Conservation (phyloP, 2,797 vertebrate species). For the Lateolabrax maculatus region DNA sequence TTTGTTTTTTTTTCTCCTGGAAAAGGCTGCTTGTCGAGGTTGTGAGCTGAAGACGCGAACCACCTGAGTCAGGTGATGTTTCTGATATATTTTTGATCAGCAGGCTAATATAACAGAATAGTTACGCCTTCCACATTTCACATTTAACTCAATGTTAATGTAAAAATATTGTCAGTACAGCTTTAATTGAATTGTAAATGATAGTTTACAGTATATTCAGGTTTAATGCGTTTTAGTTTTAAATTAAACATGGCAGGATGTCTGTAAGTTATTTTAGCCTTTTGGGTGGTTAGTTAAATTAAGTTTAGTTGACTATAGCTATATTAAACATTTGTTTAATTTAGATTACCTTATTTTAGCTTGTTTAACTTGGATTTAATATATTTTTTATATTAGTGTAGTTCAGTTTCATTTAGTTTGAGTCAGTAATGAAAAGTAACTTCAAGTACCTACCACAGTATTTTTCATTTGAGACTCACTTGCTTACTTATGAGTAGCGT, state of each 20-base stretch:
- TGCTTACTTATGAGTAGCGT: no score
- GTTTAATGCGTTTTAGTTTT: neutral
- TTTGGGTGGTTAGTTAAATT: neutral
- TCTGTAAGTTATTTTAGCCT: neutral
- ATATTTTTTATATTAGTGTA: neutral
- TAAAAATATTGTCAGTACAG: no score
- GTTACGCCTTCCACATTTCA: no score
- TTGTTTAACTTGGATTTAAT: neutral
- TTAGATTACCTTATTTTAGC: neutral
- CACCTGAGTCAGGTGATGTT: no score
- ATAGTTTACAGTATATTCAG: neutral
- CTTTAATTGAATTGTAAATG: neutral
- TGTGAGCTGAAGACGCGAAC: no score
- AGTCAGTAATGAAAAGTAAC: neutral
- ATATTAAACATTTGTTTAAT: neutral
- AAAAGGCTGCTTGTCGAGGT: neutral
- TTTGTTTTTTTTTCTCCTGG: neutral
- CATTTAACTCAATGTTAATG: no score
- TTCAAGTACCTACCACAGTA: neutral
- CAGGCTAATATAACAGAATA: no score
- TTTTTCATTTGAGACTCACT: no score
- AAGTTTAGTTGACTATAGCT: neutral
- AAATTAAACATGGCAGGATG: neutral
- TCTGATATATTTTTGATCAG: no score
- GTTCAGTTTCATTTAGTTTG: neutral